Base-by-base conservation (phyloP, 1,140 invertebrate genomes). In the Cheumatopsyche charites region DNA sequence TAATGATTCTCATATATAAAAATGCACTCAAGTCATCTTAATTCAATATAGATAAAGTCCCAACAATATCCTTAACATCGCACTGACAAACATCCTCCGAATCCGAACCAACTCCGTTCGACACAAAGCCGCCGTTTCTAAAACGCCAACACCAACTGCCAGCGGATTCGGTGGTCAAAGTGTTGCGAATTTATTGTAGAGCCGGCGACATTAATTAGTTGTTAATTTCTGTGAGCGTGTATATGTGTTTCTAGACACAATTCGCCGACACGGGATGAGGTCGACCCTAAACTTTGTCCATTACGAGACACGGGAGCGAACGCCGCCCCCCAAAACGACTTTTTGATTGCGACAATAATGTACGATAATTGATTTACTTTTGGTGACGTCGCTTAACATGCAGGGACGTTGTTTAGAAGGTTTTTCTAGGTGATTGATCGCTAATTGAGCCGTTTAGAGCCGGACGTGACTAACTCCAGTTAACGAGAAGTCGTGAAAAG, bases 341-440 rank as follows among this genome's bases (percentile, higher is more conserved):
- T 75, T 75, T 75, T 75, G 73, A 75, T 75, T 75, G 73, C 70
- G 66, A 70, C 73, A 70, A 72, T 72, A 72, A 72, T 70, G 73
- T 65, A 74, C 47, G 66, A 70, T 71, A 75, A 75, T 75, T 75
- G 70, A 75, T 75, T 72, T 52, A 55, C 47, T 68, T 68, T 68
- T 61, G 47, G 41, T 12, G 15, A 68, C 21, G 55, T 58, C 29
- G 29, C 9, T 36, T 36, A 36, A 49, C 47, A 13, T n/a, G n/a
- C 5, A 13, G 47, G 47, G 47, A 4, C 13, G 47, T 49, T 5
- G 47, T 4, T 3, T 4, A 21, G 3, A 21, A 13, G 3, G 29
- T 3, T 3, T 36, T 36, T 36, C 9, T 36, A 36, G 9, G 9
- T 36, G 3, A 9, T 36, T 9, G 29, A 36, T 36, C 9, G 29